These are phyloP conservation scores for Drusus annulatus DNA, from an alignment of 1,140 invertebrate species.

Conservation along the genomic window DNA sequence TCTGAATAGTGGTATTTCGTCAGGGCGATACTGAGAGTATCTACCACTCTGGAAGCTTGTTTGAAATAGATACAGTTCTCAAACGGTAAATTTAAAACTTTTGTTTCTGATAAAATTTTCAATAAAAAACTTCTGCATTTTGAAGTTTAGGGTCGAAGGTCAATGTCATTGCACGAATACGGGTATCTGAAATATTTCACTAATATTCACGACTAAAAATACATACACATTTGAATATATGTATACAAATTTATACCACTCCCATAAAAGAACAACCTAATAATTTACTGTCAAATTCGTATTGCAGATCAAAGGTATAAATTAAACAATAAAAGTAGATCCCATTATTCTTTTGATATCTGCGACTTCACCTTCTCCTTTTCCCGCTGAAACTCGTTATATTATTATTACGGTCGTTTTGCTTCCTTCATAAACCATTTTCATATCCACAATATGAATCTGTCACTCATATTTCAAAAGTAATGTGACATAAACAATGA, in stretches of 20 bases:
- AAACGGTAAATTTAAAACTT: too few species aligned
- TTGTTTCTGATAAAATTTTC: too few species aligned
- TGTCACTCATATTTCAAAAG: slow-evolving; percentile 16
- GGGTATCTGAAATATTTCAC: not conserved
- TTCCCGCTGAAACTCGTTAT: not conserved
- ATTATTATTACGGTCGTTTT: not conserved
- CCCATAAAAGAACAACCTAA: not conserved
- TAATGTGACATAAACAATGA: slow-evolving; percentile 15
- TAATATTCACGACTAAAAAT: not conserved
- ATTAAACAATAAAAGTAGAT: too few species aligned
- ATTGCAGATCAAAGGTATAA: not conserved
- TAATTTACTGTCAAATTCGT: not conserved
- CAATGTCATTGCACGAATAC: not conserved
- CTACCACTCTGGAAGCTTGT: too few species aligned
- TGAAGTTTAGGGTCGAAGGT: too few species aligned
- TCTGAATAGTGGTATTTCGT: too few species aligned
- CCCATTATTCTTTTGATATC: too few species aligned
- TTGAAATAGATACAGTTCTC: too few species aligned
- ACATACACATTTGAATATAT: too few species aligned
- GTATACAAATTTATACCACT: not conserved
- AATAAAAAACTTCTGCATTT: too few species aligned
- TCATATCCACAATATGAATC: slow-evolving; percentile 18
- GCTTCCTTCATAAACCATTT: not conserved
- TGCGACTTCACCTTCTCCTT: not conserved
- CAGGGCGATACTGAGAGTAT: too few species aligned